Evolutionary conservation across 2,888 invertebrate genomes (phyloP), one percentile per base, ranked within the genome.

Genomic region (Drosophila lacicola): DNA sequence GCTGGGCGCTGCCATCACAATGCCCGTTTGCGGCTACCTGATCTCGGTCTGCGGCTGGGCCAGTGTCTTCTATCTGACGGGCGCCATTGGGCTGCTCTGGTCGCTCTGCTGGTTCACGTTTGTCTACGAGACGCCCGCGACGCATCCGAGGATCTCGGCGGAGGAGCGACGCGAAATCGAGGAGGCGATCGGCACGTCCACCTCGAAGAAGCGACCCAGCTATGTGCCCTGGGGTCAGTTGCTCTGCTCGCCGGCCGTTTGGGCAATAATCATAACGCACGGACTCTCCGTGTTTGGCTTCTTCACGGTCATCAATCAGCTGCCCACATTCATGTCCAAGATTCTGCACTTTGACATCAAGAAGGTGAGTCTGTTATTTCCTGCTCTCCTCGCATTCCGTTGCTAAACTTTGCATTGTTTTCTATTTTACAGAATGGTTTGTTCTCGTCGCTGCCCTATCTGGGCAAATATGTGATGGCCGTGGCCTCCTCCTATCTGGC

Each of bases 41-140:
- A 96, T 97, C 76, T 95, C 95, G 8, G 94, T 95, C 66, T 93
- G 95, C 60, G 97, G 98, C 11, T 98, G 98, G 98, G 95, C 96
- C 77, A 96, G 96, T 0, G 96, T 97, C 17, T 98, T 98, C 93
- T 98, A 98, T 92, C 94, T 97, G 70, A 97, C 97, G 60, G 96
- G 95, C 93, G 94, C 94, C 45, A 94, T 96, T 75, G 96, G 96
- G 6, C 91, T 96, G 53, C 88, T 95, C 70, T 98, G 98, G 98
- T 96, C 96, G 6, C 90, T 96, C 58, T 93, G 95, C 4, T 97
- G 97, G 97, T 96, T 97, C 93, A 93, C 95, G 0, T 93, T 97
- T 47, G 95, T 97, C 4, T 96, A 95, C 91, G 97, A 97, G 91
- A 95, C 96, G 0, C 97, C 97, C 0, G 95, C 95, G 0, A 94